Base-by-base conservation (phyloP, 2,797 vertebrate species). In the Muscicapa comitata region DNA sequence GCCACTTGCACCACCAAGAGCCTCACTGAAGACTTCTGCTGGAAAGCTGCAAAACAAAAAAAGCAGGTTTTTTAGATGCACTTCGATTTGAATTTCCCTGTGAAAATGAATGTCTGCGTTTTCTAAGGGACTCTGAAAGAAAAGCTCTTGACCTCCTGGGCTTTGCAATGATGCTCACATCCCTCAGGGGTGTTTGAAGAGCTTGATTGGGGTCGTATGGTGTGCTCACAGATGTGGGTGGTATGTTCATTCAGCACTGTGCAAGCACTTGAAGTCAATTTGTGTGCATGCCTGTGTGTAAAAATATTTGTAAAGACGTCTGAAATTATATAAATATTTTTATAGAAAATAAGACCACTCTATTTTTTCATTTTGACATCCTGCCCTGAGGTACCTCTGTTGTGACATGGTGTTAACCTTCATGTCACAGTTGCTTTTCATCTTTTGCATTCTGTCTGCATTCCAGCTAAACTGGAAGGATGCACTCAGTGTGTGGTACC, bases 331-430 rank as follows among this genome's bases (percentile, higher is more conserved):
- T 38, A 67, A 63, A 71, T 38, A 26, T 33, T 42, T 77, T 70
- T 74, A 23, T 71, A 42, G 66, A 68, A 86, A 93, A 75, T 89
- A 31, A 65, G 51, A 65, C 20, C 8, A 13, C 25, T 86, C 35
- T 51, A 0, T 68, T 92, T 92, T 93, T 79, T 93, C 37, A 35
- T 91, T 90, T 95, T 92, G 84, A 75, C 91, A 91, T 19, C 29
- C 48, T 91, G 38, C 73, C 88, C 62, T 74, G 85, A 94, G 74
- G 54, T 88, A 72, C 29, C 31, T 94, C 63, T 84, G 76, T 70
- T 90, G 63, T 95, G 96, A 94, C 88, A 90, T 55, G 68, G 81
- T 80, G 73, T 80, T 94, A 93, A 72, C 74, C 62, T 96, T 90
- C 65, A 31, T 51, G 90, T 96, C 95, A 75, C 62, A 67, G 51